Percentiles rank a stretch among this genome's conserved stretches.
Evolutionary conservation across 2,888 invertebrate genomes (phyloP).

Genomic region (Taenaris catops): DNA sequence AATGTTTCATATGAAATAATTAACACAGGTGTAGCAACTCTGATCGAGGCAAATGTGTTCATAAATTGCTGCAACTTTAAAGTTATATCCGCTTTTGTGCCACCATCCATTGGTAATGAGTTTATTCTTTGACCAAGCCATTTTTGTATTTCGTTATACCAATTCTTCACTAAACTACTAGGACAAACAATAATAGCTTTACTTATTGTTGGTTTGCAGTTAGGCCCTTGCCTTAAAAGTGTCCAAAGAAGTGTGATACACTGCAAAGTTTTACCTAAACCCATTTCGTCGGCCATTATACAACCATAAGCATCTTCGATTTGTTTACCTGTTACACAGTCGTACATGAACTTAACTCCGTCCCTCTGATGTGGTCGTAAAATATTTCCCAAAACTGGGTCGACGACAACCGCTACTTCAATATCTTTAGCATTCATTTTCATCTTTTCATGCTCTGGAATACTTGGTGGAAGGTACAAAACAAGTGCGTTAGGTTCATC

Average conservation of each 20-base stretch:
- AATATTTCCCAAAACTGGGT: constrained; percentile 93
- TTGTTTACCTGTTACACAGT: constrained; percentile 96
- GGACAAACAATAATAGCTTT: constrained; percentile 98
- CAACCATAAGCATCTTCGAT: constrained; percentile 94
- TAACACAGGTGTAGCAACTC: constrained; percentile 92
- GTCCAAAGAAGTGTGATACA: constrained; percentile 98
- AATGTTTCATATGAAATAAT: constrained; percentile 99
- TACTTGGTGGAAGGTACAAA: constrained; percentile 90
- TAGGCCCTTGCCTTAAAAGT: constrained; percentile 93
- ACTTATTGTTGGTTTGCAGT: constrained; percentile 92
- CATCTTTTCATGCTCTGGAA: constrained; percentile 92
- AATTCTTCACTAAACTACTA: constrained; percentile 98
- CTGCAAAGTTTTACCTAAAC: constrained; percentile 97
- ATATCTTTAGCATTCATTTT: constrained; percentile 84
- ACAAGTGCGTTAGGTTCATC: constrained; percentile 95
- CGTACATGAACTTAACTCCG: constrained; percentile 99
- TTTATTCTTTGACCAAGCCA: constrained; percentile 94
- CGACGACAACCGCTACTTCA: constrained; percentile 97
- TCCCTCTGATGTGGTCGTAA: constrained; percentile 98
- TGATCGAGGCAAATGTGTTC: constrained; percentile 87
- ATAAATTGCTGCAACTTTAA: constrained; percentile 90
- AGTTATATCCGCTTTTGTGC: constrained; percentile 92
- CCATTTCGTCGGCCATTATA: constrained; percentile 99
- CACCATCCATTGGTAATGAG: constrained; percentile 92
- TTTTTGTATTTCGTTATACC: constrained; percentile 98